Conservation (phyloP, 1,140 invertebrate species). For the Atta cephalotes region DNA sequence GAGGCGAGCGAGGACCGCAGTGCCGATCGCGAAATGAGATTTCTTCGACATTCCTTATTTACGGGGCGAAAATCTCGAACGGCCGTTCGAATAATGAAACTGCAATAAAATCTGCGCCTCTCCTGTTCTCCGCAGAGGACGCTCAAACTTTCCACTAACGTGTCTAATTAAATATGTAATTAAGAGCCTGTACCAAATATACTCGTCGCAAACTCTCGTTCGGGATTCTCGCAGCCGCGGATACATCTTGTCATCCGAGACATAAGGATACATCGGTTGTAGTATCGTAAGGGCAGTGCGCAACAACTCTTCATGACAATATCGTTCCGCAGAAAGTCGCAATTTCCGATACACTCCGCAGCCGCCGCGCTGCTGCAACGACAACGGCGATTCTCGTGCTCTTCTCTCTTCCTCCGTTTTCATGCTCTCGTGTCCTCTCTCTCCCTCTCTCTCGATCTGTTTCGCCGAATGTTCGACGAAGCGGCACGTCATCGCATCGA, state of each 20-base stretch:
- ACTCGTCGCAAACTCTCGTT: not conserved
- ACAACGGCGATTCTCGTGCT: constrained; percentile 55
- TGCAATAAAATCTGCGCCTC: constrained; percentile 29
- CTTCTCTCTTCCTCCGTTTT: not conserved
- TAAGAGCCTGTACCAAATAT: constrained; percentile 23
- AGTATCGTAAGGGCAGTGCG: constrained; percentile 36
- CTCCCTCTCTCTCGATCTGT: not conserved
- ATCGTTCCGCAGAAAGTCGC: constrained; percentile 67
- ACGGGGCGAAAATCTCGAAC: constrained; percentile 47
- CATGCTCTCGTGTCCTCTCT: not conserved
- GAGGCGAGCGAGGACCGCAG: constrained; percentile 46
- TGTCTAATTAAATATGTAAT: constrained; percentile 52
- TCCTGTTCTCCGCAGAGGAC: not conserved
- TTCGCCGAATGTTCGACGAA: not conserved
- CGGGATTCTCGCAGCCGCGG: constrained; percentile 43
- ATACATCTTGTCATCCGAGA: not conserved
- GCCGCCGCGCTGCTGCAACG: constrained; percentile 37
- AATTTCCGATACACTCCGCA: constrained; percentile 48
- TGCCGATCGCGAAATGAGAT: constrained; percentile 55
- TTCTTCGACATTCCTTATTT: constrained; percentile 13
- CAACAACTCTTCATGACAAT: constrained; percentile 77
- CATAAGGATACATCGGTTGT: not conserved
- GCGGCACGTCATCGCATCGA: not conserved
- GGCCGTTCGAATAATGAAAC: constrained; percentile 10
- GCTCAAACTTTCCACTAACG: constrained; percentile 30